phyloP scores from a whole-genome alignment of 1,140 invertebrate species.

The Pogonomyrmex californicus region DNA sequence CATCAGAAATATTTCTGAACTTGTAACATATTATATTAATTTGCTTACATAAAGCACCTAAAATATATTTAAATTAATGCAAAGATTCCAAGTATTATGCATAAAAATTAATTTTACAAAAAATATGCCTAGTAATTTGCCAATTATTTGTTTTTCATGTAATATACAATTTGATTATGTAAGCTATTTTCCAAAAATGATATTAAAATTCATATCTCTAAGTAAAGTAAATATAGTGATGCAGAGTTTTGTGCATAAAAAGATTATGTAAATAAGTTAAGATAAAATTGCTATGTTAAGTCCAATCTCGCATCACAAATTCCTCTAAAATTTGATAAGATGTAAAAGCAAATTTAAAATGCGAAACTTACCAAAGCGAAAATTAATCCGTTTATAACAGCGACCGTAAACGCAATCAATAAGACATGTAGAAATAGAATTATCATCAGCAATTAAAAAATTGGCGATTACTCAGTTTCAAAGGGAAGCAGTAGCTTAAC shows the following conservation, averaged over 20 bases:
- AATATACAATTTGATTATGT: neutral
- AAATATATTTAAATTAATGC: conserved; percentile 4
- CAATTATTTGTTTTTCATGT: neutral
- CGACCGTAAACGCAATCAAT: neutral
- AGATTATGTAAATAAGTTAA: neutral
- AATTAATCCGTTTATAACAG: conserved; percentile 11
- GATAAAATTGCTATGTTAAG: neutral
- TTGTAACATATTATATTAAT: conserved; percentile 63
- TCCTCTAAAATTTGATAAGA: neutral
- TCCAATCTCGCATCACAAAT: neutral
- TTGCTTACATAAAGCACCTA: conserved; percentile 67
- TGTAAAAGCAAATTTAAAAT: neutral
- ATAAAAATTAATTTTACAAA: neutral
- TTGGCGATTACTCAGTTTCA: conserved; percentile 29
- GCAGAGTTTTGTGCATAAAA: neutral
- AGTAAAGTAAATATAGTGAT: neutral
- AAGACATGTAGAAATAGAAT: conserved; percentile 19
- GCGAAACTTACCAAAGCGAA: conserved; percentile 26
- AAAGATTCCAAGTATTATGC: conserved; percentile 18
- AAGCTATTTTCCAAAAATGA: neutral
- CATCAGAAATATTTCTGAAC: conserved; percentile 14
- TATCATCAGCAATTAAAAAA: conserved; percentile 17
- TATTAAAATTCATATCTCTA: neutral
- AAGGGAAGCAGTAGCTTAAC: conserved; percentile 30
- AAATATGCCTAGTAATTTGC: neutral